phyloP scores from a whole-genome alignment of 2,797 vertebrate genomes.

The Sebastes ruberrimus region DNA sequence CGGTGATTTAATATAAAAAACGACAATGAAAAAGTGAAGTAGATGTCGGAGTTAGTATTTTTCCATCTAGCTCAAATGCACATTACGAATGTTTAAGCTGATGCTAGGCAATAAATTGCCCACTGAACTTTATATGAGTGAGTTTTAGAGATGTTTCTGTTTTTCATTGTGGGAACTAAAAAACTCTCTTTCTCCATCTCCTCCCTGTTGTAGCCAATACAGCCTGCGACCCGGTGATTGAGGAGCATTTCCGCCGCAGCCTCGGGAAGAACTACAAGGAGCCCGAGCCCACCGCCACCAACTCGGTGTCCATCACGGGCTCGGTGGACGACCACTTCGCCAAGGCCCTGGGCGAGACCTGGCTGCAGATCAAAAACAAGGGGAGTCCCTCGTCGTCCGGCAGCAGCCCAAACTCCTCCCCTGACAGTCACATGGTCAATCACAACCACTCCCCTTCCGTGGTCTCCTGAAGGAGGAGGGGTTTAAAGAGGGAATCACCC shows the following conservation, averaged over 20 bases:
- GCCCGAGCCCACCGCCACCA: conserved; percentile 91
- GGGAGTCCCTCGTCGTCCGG: conserved; percentile 90
- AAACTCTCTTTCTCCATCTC: not conserved
- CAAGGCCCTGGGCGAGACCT: conserved; percentile 97
- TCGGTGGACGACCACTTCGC: conserved; percentile 98
- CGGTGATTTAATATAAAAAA: conserved; percentile 36
- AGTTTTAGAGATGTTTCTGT: conserved; percentile 14
- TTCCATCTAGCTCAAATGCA: conserved; percentile 46
- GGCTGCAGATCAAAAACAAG: conserved; percentile 96
- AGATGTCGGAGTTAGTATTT: conserved; percentile 22
- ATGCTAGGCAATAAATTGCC: conserved; percentile 36
- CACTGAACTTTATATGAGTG: conserved; percentile 17
- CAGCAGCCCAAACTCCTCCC: conserved; percentile 93
- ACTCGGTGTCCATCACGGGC: conserved; percentile 97
- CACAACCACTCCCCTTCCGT: conserved; percentile 98
- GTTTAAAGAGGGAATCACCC: conserved; percentile 24
- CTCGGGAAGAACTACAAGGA: conserved; percentile 99
- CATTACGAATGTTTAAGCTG: conserved; percentile 21
- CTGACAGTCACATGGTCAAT: conserved; percentile 92
- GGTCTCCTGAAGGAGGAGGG: conserved; percentile 87
- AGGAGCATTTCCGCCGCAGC: conserved; percentile 98
- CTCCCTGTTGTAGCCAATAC: conserved; percentile 77
- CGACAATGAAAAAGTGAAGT: conserved; percentile 41
- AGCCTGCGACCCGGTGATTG: conserved; percentile 94
- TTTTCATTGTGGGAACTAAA: conserved; percentile 24